These are phyloP conservation scores for Prorops nasuta DNA, from an alignment of 1,140 invertebrate species.

Conservation along the genomic window DNA sequence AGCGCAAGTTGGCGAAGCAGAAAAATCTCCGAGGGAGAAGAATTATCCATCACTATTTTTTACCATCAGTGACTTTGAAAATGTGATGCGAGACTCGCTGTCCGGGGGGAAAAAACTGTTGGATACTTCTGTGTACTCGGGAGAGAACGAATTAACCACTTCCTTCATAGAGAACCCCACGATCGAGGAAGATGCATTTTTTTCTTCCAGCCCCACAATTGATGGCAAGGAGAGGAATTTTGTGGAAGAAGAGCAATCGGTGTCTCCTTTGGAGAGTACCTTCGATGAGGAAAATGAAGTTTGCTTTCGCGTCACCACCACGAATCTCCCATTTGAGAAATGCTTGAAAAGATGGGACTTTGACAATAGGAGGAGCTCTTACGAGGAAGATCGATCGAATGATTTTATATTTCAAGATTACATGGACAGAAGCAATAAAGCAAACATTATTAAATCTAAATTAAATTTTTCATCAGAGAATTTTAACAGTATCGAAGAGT, in stretches of 20 bases:
- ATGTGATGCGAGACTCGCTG: conserved; percentile 33
- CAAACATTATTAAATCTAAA: conserved; percentile 10
- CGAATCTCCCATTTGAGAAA: conserved; percentile 45
- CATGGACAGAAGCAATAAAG: conserved; percentile 24
- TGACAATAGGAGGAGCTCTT: conserved; percentile 3
- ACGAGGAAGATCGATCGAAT: conserved; percentile 14
- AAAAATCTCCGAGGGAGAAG: conserved; percentile 11
- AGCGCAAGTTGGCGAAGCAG: too few species aligned
- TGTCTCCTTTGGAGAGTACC: background rate
- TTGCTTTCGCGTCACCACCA: conserved; percentile 48
- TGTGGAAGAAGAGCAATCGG: background rate
- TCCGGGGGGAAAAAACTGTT: conserved; percentile 1
- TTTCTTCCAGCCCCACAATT: too few species aligned
- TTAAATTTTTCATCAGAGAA: conserved; percentile 15
- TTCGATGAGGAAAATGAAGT: conserved; percentile 21
- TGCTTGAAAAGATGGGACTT: conserved; percentile 33
- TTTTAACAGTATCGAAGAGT: conserved; percentile 5
- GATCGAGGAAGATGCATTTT: too few species aligned
- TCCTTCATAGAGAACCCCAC: conserved; percentile 14
- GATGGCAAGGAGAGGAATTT: background rate
- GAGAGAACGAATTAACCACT: too few species aligned
- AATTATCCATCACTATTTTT: conserved; percentile 41
- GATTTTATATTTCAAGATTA: conserved; percentile 44
- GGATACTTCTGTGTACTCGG: too few species aligned
- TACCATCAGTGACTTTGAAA: conserved; percentile 44